Conservation (phyloP, 2,797 vertebrate genomes). For the Phoxinus dragarum region DNA sequence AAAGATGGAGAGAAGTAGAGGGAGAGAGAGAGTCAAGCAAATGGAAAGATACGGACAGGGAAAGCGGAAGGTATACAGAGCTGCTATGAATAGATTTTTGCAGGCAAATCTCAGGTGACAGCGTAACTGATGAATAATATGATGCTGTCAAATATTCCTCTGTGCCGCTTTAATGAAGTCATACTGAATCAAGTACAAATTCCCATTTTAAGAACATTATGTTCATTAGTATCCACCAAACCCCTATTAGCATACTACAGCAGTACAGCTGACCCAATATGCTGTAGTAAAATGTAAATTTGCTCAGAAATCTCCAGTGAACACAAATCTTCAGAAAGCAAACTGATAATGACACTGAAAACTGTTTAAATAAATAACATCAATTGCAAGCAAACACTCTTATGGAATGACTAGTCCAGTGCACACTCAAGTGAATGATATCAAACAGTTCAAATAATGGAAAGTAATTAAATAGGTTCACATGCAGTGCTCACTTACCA, state of each 20-base stretch:
- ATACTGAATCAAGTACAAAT: slow-evolving; percentile 30
- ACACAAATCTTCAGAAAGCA: slow-evolving; percentile 31
- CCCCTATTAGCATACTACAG: slow-evolving; percentile 47
- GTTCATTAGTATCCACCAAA: slow-evolving; percentile 43
- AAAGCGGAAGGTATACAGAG: slow-evolving; percentile 33
- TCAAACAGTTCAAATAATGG: slow-evolving; percentile 33
- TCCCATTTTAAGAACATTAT: slow-evolving; percentile 53
- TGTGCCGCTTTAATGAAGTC: slow-evolving; percentile 28
- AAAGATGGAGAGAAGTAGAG: slow-evolving; percentile 48
- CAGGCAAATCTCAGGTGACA: slow-evolving; percentile 40
- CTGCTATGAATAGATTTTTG: slow-evolving; percentile 37
- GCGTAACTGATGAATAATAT: slow-evolving; percentile 14
- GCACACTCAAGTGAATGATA: slow-evolving; percentile 3
- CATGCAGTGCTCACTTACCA: slow-evolving; percentile 76
- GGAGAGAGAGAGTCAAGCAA: slow-evolving; percentile 27
- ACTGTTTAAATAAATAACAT: slow-evolving; percentile 47
- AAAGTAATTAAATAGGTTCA: slow-evolving; percentile 33
- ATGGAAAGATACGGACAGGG: slow-evolving; percentile 32
- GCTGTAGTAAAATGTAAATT: slow-evolving; percentile 50
- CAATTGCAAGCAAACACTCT: slow-evolving; percentile 46
- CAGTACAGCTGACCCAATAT: slow-evolving; percentile 45
- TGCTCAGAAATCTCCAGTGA: slow-evolving; percentile 33
- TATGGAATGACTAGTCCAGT: slow-evolving; percentile 4
- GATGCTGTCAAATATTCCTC: slow-evolving; percentile 35
- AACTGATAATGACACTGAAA: slow-evolving; percentile 20